Percentiles rank a stretch among this genome's conserved stretches.
phyloP scores from a whole-genome alignment of 2,888 invertebrate species.

The Labia minor region DNA sequence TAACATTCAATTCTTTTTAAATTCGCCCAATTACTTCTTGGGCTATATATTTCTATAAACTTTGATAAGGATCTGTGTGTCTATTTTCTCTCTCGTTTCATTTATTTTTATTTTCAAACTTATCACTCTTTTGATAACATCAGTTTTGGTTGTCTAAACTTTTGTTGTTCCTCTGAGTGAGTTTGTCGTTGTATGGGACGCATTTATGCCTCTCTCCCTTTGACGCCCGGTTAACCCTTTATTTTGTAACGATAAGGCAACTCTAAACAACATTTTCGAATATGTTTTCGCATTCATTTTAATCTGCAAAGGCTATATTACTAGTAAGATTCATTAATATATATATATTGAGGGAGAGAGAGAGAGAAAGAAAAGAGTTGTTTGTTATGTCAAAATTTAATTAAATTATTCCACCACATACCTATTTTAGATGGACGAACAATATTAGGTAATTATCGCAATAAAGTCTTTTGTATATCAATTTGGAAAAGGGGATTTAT shows the following conservation, averaged over 20 bases:
- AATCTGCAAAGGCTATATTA: not conserved
- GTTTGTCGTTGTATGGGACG: not conserved
- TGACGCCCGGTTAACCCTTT: not conserved
- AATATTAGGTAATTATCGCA: not conserved
- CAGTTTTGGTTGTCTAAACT: not conserved
- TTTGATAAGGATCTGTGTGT: no score
- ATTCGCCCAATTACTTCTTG: no score
- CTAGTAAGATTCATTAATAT: not conserved
- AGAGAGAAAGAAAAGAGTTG: no score
- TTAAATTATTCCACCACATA: not conserved
- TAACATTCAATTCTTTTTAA: no score
- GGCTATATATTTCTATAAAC: no score
- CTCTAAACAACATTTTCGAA: not conserved
- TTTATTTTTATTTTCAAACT: no score
- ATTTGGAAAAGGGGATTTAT: no score
- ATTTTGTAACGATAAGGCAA: not conserved
- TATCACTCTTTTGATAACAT: no score
- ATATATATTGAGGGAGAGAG: no score
- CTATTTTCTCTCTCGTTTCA: no score
- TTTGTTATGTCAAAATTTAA: slow-evolving; percentile 8
- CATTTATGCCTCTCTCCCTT: not conserved
- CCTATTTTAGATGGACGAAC: not conserved
- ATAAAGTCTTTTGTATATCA: not conserved
- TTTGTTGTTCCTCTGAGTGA: not conserved
- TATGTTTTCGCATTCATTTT: not conserved